Evolutionary conservation across 2,888 invertebrate species (phyloP), one percentile per base, ranked within the genome.

Genomic region (Leucozona laternaria): DNA sequence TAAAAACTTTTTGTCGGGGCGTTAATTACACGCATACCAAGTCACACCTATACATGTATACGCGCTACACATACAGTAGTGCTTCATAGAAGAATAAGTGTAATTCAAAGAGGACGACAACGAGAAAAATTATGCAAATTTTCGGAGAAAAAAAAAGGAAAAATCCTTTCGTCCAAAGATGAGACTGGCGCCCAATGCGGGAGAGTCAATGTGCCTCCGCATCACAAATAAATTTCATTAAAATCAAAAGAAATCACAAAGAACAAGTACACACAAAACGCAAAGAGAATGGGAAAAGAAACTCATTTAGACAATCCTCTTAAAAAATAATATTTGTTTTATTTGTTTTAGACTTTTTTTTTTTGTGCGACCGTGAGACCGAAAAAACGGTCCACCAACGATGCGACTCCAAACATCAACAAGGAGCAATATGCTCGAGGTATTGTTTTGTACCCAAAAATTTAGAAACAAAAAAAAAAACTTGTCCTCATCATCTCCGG

Each of bases 271-370:
- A 57, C 22, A 64, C 43, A 55, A 37, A 58, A 37, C 45, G 37
- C 55, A 62, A 68, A 60, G 66, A 60, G 80, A 76, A 72, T 55
- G 72, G 53, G 72, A 40, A 45, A 86, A 81, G 86, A 86, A 86
- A 86, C 86, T 86, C 86, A 86, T 86, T 86, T 86, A 86, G 86
- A 86, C 86, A 86, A 86, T 86, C 86, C 86, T 86, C 86, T 86
- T 86, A 86, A 82, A 85, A 85, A 77, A 82, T 78, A 86, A 82
- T 82, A 82, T 86, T 86, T 86, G 85, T 85, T 85, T 85, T 85
- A 81, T 85, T 85, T 85, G 78, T 86, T 79, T 79, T 86, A 45
- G 60, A 85, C 68, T 53, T 79, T 57, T 57, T 64, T 31, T 55
- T 2, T 58, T 31, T 34, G 17, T 10, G 34, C 60, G 68, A 85